These are phyloP conservation scores for Hycleus cichorii DNA, from an alignment of 1,140 invertebrate genomes.

Conservation along the genomic window DNA sequence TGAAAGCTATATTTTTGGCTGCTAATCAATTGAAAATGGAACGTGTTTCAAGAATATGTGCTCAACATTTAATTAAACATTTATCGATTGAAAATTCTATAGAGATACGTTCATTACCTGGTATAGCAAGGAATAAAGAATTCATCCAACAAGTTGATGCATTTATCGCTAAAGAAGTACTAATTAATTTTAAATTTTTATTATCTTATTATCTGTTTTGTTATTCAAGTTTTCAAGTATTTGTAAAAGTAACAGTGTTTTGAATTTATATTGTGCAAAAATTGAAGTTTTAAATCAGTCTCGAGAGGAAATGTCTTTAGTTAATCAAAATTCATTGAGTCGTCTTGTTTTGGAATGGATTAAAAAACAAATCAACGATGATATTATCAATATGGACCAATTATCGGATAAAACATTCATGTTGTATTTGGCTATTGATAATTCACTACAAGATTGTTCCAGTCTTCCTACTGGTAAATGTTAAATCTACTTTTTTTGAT, in stretches of 20 bases:
- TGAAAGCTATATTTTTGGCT: slow-evolving; percentile 66
- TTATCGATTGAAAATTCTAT: slow-evolving; percentile 64
- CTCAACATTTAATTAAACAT: slow-evolving; percentile 58
- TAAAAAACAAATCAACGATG: slow-evolving; percentile 47
- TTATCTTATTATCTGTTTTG: background rate
- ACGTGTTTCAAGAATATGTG: slow-evolving; percentile 61
- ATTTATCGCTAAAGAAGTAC: slow-evolving; percentile 65
- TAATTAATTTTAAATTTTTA: background rate
- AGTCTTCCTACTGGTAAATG: slow-evolving; percentile 50
- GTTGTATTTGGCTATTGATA: slow-evolving; percentile 66
- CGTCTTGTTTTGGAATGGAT: slow-evolving; percentile 64
- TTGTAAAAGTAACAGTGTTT: slow-evolving; percentile 49
- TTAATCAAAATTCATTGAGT: slow-evolving; percentile 53
- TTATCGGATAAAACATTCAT: slow-evolving; percentile 61
- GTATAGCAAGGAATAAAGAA: slow-evolving; percentile 53
- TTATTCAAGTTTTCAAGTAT: slow-evolving; percentile 49
- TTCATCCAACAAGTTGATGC: slow-evolving; percentile 58
- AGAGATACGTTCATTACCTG: slow-evolving; percentile 58
- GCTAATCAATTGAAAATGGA: slow-evolving; percentile 68
- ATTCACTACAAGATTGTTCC: slow-evolving; percentile 70
- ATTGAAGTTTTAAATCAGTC: slow-evolving; percentile 60
- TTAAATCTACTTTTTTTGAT: no score
- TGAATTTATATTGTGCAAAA: slow-evolving; percentile 54
- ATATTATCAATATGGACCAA: slow-evolving; percentile 42
- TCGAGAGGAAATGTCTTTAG: slow-evolving; percentile 54